Conservation (phyloP, 2,888 invertebrate species). For the Himalopsyche kuldschensis region DNA sequence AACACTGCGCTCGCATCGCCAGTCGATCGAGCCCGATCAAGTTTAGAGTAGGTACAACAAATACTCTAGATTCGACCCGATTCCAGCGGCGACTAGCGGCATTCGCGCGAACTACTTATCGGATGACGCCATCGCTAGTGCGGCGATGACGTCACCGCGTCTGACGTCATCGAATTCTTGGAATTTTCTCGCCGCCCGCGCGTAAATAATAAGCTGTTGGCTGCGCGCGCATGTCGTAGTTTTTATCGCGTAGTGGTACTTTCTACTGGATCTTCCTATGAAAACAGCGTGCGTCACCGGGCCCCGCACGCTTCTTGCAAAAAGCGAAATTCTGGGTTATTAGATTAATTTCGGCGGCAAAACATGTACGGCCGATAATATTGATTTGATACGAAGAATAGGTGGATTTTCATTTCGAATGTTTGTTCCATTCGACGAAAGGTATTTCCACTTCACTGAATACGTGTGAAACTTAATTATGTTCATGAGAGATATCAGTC, state of each 20-base stretch:
- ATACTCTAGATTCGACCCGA: not conserved
- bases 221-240: not conserved
- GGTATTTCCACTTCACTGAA: too few relatives aligned
- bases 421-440: too few relatives aligned
- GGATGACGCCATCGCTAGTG: not conserved
- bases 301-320: not conserved
- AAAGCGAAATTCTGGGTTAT: not conserved
- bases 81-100: constrained; percentile 15
- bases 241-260: not conserved
- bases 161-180: constrained; percentile 24
- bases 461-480: too few relatives aligned
- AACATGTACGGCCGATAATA: not conserved
- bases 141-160: constrained; percentile 23
- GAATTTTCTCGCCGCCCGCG: constrained; percentile 5
- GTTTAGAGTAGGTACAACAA: not conserved
- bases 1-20: not conserved
- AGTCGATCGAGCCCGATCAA: not conserved
- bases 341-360: not conserved
- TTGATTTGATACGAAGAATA: too few relatives aligned
- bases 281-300: constrained; percentile 25
- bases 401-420: too few relatives aligned
- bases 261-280: constrained; percentile 22
- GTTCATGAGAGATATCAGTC: too few relatives aligned
- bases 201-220: not conserved
- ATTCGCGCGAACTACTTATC: not conserved